Percentiles rank a stretch among this genome's conserved stretches.
These are phyloP conservation scores for Lamproptera curius DNA, from an alignment of 2,888 invertebrate genomes.

Conservation along the genomic window DNA sequence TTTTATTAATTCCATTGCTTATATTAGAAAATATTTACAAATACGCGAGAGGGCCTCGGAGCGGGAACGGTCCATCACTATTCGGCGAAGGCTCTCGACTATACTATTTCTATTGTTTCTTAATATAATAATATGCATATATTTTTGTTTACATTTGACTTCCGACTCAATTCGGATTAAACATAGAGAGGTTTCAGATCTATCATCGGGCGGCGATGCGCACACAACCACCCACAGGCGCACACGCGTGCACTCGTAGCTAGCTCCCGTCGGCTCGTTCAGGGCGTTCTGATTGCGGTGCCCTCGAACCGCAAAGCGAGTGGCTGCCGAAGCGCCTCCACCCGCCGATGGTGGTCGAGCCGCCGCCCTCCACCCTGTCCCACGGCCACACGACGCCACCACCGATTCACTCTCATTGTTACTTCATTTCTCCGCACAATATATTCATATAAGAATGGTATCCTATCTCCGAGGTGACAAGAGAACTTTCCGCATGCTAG, in stretches of 20 bases:
- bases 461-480: background rate
- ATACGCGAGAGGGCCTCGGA: conserved; percentile 22
- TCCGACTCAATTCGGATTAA: conserved; percentile 18
- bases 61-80: background rate
- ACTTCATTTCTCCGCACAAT: too few relatives aligned
- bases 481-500: background rate
- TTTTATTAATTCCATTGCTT: conserved; percentile 25
- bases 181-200: conserved; percentile 23
- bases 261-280: too few relatives aligned
- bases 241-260: too few relatives aligned
- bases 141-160: conserved; percentile 3
- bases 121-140: conserved; percentile 15
- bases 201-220: conserved; percentile 4
- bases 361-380: too few relatives aligned
- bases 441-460: too few relatives aligned
- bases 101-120: conserved; percentile 12
- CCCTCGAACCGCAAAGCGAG: too few relatives aligned
- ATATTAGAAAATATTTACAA: conserved; percentile 55
- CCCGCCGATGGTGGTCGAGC: too few relatives aligned
- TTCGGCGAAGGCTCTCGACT: background rate
- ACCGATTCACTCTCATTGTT: background rate
- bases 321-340: too few relatives aligned
- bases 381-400: too few relatives aligned
- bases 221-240: background rate
- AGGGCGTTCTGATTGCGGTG: background rate